Evolutionary conservation across 2,888 invertebrate species (phyloP).

Genomic region (Oconnorella tubifera): DNA sequence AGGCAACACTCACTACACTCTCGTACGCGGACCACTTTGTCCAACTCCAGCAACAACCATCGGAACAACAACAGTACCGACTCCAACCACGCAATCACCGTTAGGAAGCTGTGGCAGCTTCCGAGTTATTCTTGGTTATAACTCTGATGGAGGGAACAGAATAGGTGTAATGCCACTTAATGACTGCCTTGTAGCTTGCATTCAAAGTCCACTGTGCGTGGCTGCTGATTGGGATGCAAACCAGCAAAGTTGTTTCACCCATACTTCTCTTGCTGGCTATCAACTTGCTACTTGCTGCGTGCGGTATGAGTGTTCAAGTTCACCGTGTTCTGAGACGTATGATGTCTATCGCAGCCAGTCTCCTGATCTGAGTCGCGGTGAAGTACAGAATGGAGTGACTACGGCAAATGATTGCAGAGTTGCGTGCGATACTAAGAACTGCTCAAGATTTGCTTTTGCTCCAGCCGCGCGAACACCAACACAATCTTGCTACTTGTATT

Average conservation of each 20-base stretch:
- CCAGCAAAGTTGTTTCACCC: constrained; percentile 7
- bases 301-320: constrained; percentile 7
- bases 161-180: constrained; percentile 5
- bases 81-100: not conserved
- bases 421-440: constrained; percentile 8
- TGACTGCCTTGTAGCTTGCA: constrained; percentile 6
- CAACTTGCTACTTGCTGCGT: constrained; percentile 14
- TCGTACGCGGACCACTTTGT: constrained; percentile 14
- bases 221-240: constrained; percentile 9
- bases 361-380: constrained; percentile 3
- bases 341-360: not conserved
- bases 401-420: not conserved
- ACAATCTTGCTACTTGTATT: constrained; percentile 12
- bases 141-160: constrained; percentile 16
- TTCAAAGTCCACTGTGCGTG: not conserved
- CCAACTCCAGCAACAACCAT: constrained; percentile 1
- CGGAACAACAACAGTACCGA: not conserved
- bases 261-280: not conserved
- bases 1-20: constrained; percentile 19
- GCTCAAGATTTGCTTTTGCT: constrained; percentile 4
- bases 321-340: constrained; percentile 11
- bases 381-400: constrained; percentile 8
- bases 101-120: not conserved
- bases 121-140: constrained; percentile 6
- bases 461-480: not conserved